Evolutionary conservation across 2,797 vertebrate genomes (phyloP).

Genomic region (Alectoris magna): DNA sequence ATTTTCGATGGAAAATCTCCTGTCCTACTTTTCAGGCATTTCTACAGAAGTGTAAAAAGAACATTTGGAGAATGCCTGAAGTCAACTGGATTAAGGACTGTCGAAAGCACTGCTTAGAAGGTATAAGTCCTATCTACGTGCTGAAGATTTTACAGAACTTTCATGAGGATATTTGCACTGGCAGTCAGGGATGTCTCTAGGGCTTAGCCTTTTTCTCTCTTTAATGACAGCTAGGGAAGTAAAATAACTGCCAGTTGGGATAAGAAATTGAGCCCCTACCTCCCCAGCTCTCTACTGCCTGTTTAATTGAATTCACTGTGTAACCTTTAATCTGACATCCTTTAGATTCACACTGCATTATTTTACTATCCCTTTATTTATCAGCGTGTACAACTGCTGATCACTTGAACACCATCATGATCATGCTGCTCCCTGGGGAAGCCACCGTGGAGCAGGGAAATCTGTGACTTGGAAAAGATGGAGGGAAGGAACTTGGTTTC

Average conservation of each 20-base stretch:
- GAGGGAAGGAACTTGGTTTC: background rate
- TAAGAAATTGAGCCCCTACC: background rate
- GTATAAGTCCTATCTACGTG: slow-evolving; percentile 7
- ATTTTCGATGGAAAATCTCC: background rate
- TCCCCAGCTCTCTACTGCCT: background rate
- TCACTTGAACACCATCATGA: background rate
- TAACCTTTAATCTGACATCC: background rate
- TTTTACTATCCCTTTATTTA: slow-evolving; percentile 27
- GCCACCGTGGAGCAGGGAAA: background rate
- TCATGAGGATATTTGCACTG: slow-evolving; percentile 36
- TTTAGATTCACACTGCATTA: background rate
- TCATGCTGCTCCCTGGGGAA: background rate
- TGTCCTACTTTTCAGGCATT: slow-evolving; percentile 24
- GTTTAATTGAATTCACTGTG: background rate
- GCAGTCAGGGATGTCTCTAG: background rate
- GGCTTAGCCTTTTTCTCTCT: background rate
- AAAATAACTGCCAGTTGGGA: slow-evolving; percentile 3
- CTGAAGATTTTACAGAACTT: slow-evolving; percentile 53
- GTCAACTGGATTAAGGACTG: slow-evolving; percentile 66
- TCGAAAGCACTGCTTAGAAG: slow-evolving; percentile 48
- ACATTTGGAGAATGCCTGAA: slow-evolving; percentile 43
- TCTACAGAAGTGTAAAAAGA: background rate
- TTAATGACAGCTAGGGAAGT: background rate
- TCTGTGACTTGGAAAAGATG: background rate
- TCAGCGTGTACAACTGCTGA: background rate